Conservation (phyloP, 2,113 vertebrate species). For the Atractosteus spatula region DNA sequence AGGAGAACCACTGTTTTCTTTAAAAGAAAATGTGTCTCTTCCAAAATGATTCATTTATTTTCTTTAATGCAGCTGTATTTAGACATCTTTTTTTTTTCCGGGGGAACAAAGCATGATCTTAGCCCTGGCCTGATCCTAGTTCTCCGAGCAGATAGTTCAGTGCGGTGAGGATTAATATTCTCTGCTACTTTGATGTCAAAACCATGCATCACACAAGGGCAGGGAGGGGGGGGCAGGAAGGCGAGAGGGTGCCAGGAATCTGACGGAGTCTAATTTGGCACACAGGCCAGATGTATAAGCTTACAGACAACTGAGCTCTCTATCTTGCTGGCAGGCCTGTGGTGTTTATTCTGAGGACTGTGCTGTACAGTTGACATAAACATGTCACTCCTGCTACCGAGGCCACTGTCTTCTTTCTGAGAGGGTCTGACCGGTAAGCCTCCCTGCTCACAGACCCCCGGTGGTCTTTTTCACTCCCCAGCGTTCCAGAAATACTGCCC, state of each 20-base stretch:
- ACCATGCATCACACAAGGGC: conserved; percentile 55
- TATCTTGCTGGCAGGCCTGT: conserved; percentile 48
- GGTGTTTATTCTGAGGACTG: conserved; percentile 30
- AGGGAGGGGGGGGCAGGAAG: conserved; percentile 39
- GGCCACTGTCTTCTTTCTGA: neutral
- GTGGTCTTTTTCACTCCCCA: neutral
- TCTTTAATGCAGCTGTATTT: neutral
- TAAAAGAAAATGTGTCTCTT: neutral
- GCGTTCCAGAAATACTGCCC: conserved; percentile 49
- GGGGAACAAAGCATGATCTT: conserved; percentile 31
- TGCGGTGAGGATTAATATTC: conserved; percentile 59
- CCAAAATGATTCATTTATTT: too few relatives aligned
- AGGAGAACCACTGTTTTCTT: neutral
- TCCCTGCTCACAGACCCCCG: conserved; percentile 47
- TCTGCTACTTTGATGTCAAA: conserved; percentile 64
- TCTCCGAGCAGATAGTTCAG: conserved; percentile 54
- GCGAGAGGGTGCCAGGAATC: conserved; percentile 59
- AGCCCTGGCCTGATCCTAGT: conserved; percentile 48
- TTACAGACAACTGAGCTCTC: conserved; percentile 32
- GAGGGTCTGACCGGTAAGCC: conserved; percentile 52
- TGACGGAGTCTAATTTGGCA: conserved; percentile 62
- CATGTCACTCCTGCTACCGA: conserved; percentile 54
- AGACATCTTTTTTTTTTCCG: conserved; percentile 4
- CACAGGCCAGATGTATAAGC: conserved; percentile 62
- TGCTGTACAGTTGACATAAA: conserved; percentile 48